phyloP scores from a whole-genome alignment of 2,797 vertebrate genomes.

The Spondyliosoma cantharus region DNA sequence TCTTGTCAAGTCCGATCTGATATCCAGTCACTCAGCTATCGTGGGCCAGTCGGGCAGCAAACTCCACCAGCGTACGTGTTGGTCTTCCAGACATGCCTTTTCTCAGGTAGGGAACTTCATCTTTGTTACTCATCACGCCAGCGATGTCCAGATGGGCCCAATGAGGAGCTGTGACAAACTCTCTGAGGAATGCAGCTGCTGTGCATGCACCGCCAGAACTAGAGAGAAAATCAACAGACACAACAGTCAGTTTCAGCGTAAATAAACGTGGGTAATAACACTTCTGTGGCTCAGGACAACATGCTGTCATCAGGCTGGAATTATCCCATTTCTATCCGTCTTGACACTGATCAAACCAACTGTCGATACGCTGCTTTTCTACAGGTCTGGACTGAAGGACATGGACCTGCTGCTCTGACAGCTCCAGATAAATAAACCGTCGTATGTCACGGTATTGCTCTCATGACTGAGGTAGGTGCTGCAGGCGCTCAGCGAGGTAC shows the following conservation, averaged over 20 bases:
- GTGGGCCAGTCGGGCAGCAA: constrained; percentile 84
- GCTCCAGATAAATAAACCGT: not conserved
- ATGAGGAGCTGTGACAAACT: constrained; percentile 91
- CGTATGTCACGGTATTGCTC: not conserved
- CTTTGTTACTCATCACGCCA: constrained; percentile 97
- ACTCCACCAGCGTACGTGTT: constrained; percentile 93
- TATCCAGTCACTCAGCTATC: constrained; percentile 60
- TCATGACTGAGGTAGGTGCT: constrained; percentile 7
- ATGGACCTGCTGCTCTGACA: not conserved
- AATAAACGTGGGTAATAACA: not conserved
- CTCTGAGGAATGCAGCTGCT: constrained; percentile 94
- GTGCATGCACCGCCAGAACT: constrained; percentile 97
- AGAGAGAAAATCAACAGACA: constrained; percentile 21
- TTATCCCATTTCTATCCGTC: not conserved
- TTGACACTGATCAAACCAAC: not conserved
- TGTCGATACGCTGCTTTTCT: not conserved
- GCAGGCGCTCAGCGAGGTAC: constrained; percentile 43
- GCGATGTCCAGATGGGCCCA: constrained; percentile 99
- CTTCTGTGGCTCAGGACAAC: not conserved
- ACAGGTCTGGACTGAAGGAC: not conserved
- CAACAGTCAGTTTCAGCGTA: constrained; percentile 4
- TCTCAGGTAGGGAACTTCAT: constrained; percentile 93
- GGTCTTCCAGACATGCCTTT: constrained; percentile 98
- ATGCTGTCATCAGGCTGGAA: not conserved
- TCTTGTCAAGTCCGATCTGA: not conserved